These are phyloP conservation scores for Tetragnatha versicolor DNA, from an alignment of 1,140 invertebrate genomes.

Conservation along the genomic window DNA sequence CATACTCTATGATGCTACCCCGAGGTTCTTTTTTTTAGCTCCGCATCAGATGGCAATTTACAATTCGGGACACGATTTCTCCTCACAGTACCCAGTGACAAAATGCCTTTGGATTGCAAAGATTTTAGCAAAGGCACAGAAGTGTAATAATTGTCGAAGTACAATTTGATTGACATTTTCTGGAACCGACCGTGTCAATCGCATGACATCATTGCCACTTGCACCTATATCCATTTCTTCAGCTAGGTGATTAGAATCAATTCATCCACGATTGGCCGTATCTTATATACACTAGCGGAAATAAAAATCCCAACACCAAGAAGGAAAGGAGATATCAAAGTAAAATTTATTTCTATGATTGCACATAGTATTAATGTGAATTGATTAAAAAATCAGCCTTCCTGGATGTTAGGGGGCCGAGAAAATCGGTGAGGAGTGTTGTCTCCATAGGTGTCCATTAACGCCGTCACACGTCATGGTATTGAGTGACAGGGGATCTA, in stretches of 20 bases:
- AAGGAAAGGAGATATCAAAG: too few species aligned
- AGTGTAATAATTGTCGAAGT: conserved; percentile 16
- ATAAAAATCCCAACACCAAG: too few species aligned
- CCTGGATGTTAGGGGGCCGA: too few species aligned
- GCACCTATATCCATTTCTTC: background rate
- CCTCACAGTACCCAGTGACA: background rate
- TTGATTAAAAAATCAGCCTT: too few species aligned
- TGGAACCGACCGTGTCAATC: background rate
- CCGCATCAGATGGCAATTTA: background rate
- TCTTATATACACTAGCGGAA: too few species aligned
- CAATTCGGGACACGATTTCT: background rate
- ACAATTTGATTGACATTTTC: background rate
- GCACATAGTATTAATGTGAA: too few species aligned
- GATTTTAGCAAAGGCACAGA: background rate
- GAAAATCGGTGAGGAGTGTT: too few species aligned
- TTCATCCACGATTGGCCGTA: too few species aligned
- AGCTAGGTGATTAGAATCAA: background rate
- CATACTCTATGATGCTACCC: background rate
- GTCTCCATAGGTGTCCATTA: too few species aligned
- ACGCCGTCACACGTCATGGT: too few species aligned
- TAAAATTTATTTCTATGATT: too few species aligned
- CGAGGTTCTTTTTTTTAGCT: background rate
- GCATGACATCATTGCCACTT: background rate
- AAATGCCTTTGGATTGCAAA: background rate
- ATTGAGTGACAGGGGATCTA: too few species aligned